Evolutionary conservation across 1,140 invertebrate genomes (phyloP), one percentile per base, ranked within the genome.

Genomic region (Drosophila murphyi): DNA sequence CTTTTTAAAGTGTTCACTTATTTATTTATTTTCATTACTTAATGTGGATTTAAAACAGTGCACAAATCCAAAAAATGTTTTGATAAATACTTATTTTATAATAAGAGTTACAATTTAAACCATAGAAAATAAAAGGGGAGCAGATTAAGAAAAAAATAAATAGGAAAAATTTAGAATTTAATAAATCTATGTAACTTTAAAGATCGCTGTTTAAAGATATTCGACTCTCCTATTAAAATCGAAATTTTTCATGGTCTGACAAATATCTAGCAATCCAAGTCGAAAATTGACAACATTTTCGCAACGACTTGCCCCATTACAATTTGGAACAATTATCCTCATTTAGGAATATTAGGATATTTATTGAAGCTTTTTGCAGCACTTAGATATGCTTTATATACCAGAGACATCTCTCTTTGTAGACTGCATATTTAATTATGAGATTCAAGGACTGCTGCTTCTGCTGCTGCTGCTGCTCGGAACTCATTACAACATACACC

Each of bases 341-440:
- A 43, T 43, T 43, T 43, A 3, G 39, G 39, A n/a, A 43, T 43
- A n/a, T 20, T 43, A 43, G 10, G 39, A 43, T 43, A 10, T 43
- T 43, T 43, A 10, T 5, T 41, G 39, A 10, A 43, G 39, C 39
- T n/a, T 43, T 43, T 6, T 43, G 10, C 3, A n/a, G 39, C 39
- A n/a, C n/a, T 43, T n/a, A 43, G 39, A n/a, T n/a, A 43, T 7
- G 47, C 47, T 48, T 10, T 48, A 6, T 34, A 12, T 48, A 28
- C n/a, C 34, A 54, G 8, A 29, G 20, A 41, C 28, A 45, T 39
- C 4, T 51, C 31, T 45, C 7, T 52, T 54, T 20, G 5, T 28
- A 52, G 34, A 5, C 12, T 60, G 50, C 56, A 47, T 67, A 39
- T 51, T 54, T 60, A 73, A 73, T 73, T 74, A 56, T 50, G 31